A percentile compares a stretch with the other conserved stretches of the same genome.
Evolutionary conservation across 2,113 vertebrate species (phyloP).

Genomic region (Syngnathus floridae): DNA sequence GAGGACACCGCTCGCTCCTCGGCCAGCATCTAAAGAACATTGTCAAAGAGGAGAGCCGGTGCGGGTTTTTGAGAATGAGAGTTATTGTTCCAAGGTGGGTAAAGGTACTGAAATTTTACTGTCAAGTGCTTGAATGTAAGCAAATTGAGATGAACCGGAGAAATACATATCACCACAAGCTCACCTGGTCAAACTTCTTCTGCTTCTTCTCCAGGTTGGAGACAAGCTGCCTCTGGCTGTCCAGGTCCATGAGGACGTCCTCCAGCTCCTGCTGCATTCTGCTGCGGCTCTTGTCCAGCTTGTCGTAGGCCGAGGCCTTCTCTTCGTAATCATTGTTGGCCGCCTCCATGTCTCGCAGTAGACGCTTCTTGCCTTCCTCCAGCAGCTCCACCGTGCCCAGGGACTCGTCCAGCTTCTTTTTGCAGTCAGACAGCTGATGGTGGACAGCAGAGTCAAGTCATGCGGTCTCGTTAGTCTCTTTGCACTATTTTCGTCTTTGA

Average conservation of each 20-base stretch:
- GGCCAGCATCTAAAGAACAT: conserved; percentile 75
- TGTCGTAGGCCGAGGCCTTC: conserved; percentile 84
- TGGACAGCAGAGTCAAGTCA: neutral
- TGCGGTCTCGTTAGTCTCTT: neutral
- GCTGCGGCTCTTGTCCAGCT: conserved; percentile 88
- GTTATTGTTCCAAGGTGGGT: neutral
- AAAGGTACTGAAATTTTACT: neutral
- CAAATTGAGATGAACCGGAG: neutral
- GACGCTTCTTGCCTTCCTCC: conserved; percentile 86
- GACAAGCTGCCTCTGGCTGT: conserved; percentile 86
- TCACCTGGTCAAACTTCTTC: conserved; percentile 93
- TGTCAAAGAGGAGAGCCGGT: neutral
- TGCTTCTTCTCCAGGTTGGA: conserved; percentile 95
- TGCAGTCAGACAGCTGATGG: conserved; percentile 81
- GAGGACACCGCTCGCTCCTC: conserved; percentile 86
- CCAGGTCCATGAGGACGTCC: conserved; percentile 84
- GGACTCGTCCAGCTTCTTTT: conserved; percentile 85
- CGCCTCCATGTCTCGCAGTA: conserved; percentile 84
- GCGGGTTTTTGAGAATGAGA: neutral
- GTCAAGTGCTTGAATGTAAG: neutral
- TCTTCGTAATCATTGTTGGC: conserved; percentile 81
- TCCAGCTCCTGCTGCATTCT: conserved; percentile 91
- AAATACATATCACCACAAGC: neutral
- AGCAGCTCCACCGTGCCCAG: conserved; percentile 70
- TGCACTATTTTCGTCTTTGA: neutral